Evolutionary conservation across 2,888 invertebrate genomes (phyloP), one percentile per base, ranked within the genome.

Genomic region (Blomia tropicalis): DNA sequence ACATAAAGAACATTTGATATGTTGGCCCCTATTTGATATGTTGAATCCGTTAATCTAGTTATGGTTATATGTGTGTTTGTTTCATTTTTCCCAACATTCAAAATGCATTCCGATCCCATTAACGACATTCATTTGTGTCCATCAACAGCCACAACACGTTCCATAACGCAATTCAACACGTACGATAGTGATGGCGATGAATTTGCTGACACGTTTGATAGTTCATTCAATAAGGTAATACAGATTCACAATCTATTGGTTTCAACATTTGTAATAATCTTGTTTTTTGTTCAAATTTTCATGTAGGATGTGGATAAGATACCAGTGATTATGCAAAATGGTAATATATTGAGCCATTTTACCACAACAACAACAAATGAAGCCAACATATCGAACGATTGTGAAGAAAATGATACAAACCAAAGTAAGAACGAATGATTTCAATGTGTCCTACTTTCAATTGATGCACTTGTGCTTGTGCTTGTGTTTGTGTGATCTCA

Each of bases 171-270:
- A n/a, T 47, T 47, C 27, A 25, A 2, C 47, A 59, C 14, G 2
- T 36, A 59, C 27, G 63, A 62, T 27, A 62, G 63, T 60, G 67
- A 67, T n/a, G 66, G 63, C 29, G 67, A 67, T 59, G 67, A 67
- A 62, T 67, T 66, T 64, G 58, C 67, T 22, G 67, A 67, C 60
- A 66, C 67, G 5, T 44, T 67, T n/a, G 66, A 67, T 22, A 29
- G 17, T 14, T 22, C 29, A 3, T 29, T 30, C 11, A 7, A 7
- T n/a, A 7, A 47, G 51, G 51, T 47, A 25, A n/a, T n/a, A n/a
- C n/a, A n/a, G n/a, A n/a, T n/a, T n/a, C n/a, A n/a, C n/a, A 27
- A 36, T 27, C 51, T 27, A 47, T 47, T 47, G 23, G 7, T 47
- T 27, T 11, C 51, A 14, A 47, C 11, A 47, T 22, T 47, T 47